Conservation (phyloP, 2,888 invertebrate genomes). For the Atherix ibis region DNA sequence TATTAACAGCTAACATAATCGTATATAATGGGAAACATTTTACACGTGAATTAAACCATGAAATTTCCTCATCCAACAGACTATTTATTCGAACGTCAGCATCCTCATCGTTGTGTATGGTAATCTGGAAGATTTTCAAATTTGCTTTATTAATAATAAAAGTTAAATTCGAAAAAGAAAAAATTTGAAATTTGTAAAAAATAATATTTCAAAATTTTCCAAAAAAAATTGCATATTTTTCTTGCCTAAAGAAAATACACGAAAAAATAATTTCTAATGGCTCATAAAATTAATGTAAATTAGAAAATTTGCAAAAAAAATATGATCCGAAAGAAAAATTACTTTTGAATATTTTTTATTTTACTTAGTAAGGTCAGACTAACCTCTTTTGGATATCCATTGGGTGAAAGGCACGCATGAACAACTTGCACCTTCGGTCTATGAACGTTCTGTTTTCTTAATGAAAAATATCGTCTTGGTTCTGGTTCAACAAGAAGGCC, state of each 20-base stretch:
- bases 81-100: slow-evolving; percentile 38
- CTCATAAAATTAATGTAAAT: no score
- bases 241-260: no score
- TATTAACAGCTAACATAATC: slow-evolving; percentile 59
- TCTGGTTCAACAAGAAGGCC: slow-evolving; percentile 64
- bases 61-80: slow-evolving; percentile 36
- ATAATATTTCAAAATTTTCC: no score
- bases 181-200: no score
- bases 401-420: slow-evolving; percentile 67
- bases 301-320: no score
- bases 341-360: no score
- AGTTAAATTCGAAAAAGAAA: background rate
- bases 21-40: slow-evolving; percentile 77
- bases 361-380: slow-evolving; percentile 11
- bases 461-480: slow-evolving; percentile 54
- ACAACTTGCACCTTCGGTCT: slow-evolving; percentile 44
- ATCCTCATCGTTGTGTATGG: slow-evolving; percentile 34
- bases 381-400: slow-evolving; percentile 60
- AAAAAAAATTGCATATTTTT: no score
- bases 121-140: slow-evolving; percentile 25
- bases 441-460: slow-evolving; percentile 41
- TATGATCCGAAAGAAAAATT: no score
- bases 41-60: slow-evolving; percentile 53
- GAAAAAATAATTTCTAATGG: no score
- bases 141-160: background rate